These are phyloP conservation scores for Elachura formosa DNA, from an alignment of 2,113 vertebrate species.

Conservation along the genomic window DNA sequence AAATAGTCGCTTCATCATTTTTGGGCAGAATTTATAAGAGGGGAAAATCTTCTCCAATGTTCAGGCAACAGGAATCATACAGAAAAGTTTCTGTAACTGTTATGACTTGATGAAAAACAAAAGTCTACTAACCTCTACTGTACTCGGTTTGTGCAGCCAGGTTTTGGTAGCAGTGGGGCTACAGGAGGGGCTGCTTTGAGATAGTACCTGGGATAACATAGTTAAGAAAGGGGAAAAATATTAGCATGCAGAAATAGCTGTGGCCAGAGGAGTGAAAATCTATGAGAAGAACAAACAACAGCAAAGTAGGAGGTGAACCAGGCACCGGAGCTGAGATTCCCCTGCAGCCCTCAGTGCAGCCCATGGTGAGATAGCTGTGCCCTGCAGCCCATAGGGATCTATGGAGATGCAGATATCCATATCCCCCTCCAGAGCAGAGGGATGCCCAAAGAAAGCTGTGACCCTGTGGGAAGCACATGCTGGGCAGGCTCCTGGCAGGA, in stretches of 20 bases:
- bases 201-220: not conserved
- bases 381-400: not conserved
- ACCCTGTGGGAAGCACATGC: not conserved
- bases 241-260: not conserved
- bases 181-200: not conserved
- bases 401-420: not conserved
- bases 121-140: not conserved
- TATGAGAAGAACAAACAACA: not conserved
- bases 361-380: not conserved
- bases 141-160: not conserved
- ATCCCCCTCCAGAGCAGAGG: fast-evolving
- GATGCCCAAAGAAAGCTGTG: not conserved
- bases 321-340: too few relatives aligned
- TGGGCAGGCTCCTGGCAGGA: not conserved
- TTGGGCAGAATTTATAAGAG: not conserved
- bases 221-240: not conserved
- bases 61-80: not conserved
- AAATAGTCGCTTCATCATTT: not conserved
- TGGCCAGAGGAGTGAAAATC: not conserved
- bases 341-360: not conserved
- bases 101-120: not conserved
- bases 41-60: not conserved
- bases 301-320: not conserved
- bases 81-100: not conserved
- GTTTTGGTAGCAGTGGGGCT: not conserved